Conservation (phyloP, 2,888 invertebrate species). For the Eupithecia vulgata region DNA sequence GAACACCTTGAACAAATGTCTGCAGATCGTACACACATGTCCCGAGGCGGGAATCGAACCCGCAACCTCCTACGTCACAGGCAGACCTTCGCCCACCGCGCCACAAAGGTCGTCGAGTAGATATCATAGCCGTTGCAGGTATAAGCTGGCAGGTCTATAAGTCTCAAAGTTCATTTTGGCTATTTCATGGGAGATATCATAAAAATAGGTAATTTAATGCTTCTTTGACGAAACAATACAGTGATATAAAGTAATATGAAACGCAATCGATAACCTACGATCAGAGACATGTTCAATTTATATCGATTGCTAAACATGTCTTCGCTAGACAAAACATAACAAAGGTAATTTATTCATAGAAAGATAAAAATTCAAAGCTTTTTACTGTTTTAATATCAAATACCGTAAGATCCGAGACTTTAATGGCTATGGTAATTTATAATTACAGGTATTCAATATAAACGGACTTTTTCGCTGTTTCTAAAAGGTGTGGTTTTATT, state of each 20-base stretch:
- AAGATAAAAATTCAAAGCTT: neutral
- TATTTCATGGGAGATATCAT: too few relatives aligned
- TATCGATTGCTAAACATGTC: neutral
- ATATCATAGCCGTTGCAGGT: neutral
- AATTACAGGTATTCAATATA: neutral
- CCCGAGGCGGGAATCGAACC: too few relatives aligned
- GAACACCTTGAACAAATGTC: too few relatives aligned
- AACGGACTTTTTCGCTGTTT: constrained; percentile 3
- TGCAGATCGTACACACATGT: too few relatives aligned
- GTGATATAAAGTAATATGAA: neutral
- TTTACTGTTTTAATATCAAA: neutral
- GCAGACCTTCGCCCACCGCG: too few relatives aligned
- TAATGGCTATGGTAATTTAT: neutral
- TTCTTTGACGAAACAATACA: neutral
- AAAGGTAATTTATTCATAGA: neutral
- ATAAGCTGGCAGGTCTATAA: neutral
- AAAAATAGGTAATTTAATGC: neutral
- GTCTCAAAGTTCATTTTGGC: neutral
- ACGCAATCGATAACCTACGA: constrained; percentile 1
- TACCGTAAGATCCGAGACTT: neutral
- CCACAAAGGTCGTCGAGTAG: too few relatives aligned
- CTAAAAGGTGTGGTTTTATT: neutral
- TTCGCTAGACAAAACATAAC: neutral
- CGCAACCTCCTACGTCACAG: too few relatives aligned
- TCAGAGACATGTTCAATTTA: neutral